phyloP scores from a whole-genome alignment of 2,888 invertebrate genomes.

The Phlogophora meticulosa region DNA sequence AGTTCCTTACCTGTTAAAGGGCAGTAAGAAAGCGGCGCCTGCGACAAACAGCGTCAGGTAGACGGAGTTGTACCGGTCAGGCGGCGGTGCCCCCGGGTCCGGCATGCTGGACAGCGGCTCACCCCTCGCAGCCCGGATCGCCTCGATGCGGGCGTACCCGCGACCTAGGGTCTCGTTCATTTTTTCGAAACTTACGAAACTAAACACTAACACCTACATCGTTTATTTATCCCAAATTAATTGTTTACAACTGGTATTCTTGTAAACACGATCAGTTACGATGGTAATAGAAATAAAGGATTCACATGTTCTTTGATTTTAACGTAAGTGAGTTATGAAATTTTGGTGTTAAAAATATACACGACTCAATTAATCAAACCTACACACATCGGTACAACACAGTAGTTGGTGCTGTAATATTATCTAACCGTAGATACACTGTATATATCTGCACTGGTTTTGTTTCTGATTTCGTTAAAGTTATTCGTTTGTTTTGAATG shows the following conservation, averaged over 20 bases:
- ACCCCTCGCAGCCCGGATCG: slow-evolving; percentile 90
- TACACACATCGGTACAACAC: slow-evolving; percentile 23
- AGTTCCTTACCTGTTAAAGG: slow-evolving; percentile 95
- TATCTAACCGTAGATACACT: slow-evolving; percentile 4
- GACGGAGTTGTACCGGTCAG: slow-evolving; percentile 93
- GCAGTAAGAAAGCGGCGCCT: slow-evolving; percentile 97
- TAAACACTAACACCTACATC: slow-evolving; percentile 46
- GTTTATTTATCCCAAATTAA: slow-evolving; percentile 25
- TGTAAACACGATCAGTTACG: neutral
- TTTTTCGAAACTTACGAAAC: slow-evolving; percentile 58
- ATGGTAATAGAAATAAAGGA: slow-evolving; percentile 6
- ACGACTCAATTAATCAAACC: slow-evolving; percentile 47
- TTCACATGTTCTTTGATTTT: slow-evolving; percentile 30
- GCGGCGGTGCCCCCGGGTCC: slow-evolving; percentile 92
- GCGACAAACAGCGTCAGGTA: slow-evolving; percentile 95
- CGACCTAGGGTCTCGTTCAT: slow-evolving; percentile 93
- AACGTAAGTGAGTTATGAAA: neutral
- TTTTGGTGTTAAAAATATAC: slow-evolving; percentile 32
- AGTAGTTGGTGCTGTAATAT: slow-evolving; percentile 1
- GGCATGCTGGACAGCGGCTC: slow-evolving; percentile 79
- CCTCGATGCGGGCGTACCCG: slow-evolving; percentile 92
- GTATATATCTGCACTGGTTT: slow-evolving; percentile 5
- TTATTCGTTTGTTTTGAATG: slow-evolving; percentile 44
- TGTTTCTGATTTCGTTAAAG: slow-evolving; percentile 1
- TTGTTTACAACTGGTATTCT: slow-evolving; percentile 15